A percentile compares a stretch with the other conserved stretches of the same genome.
Evolutionary conservation across 2,888 invertebrate genomes (phyloP).

Genomic region (Leptodirus hochenwartii): DNA sequence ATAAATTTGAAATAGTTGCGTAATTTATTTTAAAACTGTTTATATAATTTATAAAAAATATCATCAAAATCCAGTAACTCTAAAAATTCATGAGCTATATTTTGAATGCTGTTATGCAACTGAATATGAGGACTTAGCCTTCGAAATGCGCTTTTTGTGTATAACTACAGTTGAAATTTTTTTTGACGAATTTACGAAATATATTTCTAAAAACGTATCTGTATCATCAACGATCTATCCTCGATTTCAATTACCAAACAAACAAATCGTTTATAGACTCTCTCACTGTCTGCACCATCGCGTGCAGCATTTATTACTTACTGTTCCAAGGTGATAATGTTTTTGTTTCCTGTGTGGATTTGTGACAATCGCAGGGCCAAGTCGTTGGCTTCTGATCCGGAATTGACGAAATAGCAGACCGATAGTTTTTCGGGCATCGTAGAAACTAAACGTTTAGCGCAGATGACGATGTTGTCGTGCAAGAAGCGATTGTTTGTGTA

Average conservation of each 20-base stretch:
- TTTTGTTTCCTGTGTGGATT: conserved; percentile 73
- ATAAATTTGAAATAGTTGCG: no score
- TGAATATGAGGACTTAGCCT: no score
- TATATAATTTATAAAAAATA: no score
- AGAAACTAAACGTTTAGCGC: conserved; percentile 65
- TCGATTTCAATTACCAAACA: conserved; percentile 1
- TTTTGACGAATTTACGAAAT: no score
- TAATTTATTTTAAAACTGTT: no score
- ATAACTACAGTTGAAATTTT: no score
- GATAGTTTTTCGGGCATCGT: conserved; percentile 73
- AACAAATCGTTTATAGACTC: conserved; percentile 1
- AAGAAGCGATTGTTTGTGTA: conserved; percentile 94
- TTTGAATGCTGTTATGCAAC: no score
- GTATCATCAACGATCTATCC: no score
- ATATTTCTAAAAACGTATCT: no score
- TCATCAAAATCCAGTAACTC: no score
- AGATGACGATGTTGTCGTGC: conserved; percentile 86
- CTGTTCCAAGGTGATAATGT: conserved; percentile 92
- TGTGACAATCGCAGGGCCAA: conserved; percentile 81
- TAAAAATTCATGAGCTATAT: no score
- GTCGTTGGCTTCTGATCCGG: conserved; percentile 98
- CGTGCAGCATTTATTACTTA: conserved; percentile 36
- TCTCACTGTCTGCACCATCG: not conserved
- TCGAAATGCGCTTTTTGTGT: no score
- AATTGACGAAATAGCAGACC: conserved; percentile 93